Conservation (phyloP, 2,888 invertebrate species). For the Trichogramma evanescens region DNA sequence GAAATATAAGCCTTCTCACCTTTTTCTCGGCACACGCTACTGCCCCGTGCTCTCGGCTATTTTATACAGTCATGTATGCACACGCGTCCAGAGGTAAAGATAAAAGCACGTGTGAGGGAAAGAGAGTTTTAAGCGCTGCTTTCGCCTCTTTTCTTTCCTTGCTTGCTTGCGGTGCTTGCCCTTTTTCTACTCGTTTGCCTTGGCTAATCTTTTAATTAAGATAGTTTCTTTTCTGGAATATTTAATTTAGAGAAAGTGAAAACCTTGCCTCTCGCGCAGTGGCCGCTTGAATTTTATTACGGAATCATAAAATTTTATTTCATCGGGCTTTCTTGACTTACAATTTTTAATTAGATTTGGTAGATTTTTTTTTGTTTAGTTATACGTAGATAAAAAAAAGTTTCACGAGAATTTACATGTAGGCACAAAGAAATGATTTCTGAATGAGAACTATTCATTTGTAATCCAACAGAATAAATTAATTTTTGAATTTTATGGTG, state of each 20-base stretch:
- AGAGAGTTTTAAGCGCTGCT: background rate
- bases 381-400: too few species aligned
- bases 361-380: too few species aligned
- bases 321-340: too few species aligned
- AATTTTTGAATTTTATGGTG: too few species aligned
- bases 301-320: too few species aligned
- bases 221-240: background rate
- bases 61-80: constrained; percentile 1
- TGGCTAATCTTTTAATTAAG: background rate
- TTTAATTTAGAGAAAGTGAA: background rate
- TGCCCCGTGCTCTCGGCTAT: constrained; percentile 13
- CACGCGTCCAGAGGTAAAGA: background rate
- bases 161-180: background rate
- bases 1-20: constrained; percentile 21
- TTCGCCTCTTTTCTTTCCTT: background rate
- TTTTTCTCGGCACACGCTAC: constrained; percentile 24
- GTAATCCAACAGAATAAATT: too few species aligned
- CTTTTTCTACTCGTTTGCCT: background rate
- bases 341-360: too few species aligned
- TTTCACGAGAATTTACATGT: too few species aligned
- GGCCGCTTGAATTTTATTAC: too few species aligned
- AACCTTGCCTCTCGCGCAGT: too few species aligned
- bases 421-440: too few species aligned
- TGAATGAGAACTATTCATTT: too few species aligned
- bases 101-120: background rate